Evolutionary conservation across 2,888 invertebrate species (phyloP).

Genomic region (Noctua comes): DNA sequence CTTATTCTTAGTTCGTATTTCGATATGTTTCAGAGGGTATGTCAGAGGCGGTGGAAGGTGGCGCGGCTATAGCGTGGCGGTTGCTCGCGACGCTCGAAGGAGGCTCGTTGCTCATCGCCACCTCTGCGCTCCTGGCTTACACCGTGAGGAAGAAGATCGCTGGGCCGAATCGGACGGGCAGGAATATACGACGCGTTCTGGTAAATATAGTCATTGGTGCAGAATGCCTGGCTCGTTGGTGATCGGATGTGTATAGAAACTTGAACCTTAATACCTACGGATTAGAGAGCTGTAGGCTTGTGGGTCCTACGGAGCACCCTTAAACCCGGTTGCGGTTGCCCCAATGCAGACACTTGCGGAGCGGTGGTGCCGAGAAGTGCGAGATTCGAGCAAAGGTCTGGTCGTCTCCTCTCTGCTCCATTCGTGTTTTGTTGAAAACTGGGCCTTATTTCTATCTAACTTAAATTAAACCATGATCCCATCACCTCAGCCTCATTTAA

Average conservation of each 20-base stretch:
- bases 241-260: too few species aligned
- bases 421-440: neutral
- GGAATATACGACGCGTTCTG: constrained; percentile 75
- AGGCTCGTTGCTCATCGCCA: constrained; percentile 80
- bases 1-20: neutral
- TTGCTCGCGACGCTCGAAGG: constrained; percentile 85
- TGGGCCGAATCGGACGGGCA: constrained; percentile 53
- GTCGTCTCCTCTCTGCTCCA: neutral
- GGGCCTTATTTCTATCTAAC: neutral
- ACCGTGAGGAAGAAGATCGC: constrained; percentile 73
- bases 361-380: neutral
- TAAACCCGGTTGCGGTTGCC: neutral
- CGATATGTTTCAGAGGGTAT: constrained; percentile 68
- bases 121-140: constrained; percentile 82
- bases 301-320: neutral
- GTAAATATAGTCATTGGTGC: constrained; percentile 69
- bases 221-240: neutral
- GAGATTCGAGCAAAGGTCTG: neutral
- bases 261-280: neutral
- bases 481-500: neutral
- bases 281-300: neutral
- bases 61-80: constrained; percentile 83
- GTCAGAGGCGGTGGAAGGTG: constrained; percentile 80
- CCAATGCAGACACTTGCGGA: neutral
- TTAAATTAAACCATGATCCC: constrained; percentile 1